These are phyloP conservation scores for Sciurus vulgaris DNA, from an alignment of 2,797 vertebrate genomes.

Conservation along the genomic window DNA sequence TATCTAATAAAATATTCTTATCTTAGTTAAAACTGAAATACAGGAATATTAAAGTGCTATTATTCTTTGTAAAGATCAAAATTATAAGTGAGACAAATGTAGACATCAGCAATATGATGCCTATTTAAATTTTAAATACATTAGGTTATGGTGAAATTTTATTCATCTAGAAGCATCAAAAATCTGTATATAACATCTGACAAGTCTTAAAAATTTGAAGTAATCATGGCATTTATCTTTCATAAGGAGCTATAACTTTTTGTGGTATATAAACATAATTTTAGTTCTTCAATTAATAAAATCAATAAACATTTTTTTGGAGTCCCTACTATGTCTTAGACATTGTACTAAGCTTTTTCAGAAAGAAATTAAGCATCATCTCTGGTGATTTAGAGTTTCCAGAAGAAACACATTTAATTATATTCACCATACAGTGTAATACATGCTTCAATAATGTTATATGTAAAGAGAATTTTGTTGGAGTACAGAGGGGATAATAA, in stretches of 20 bases:
- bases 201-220: not conserved
- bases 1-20: conserved; percentile 51
- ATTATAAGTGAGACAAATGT: not conserved
- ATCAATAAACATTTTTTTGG: not conserved
- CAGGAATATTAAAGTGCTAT: not conserved
- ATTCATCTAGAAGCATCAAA: not conserved
- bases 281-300: not conserved
- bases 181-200: not conserved
- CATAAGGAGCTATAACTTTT: not conserved
- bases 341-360: not conserved
- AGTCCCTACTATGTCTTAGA: not conserved
- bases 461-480: not conserved
- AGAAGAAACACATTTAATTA: not conserved
- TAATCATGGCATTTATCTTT: not conserved
- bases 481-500: not conserved
- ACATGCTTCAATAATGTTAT: not conserved
- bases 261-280: not conserved
- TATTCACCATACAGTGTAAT: not conserved
- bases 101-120: not conserved
- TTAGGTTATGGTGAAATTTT: not conserved
- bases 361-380: not conserved
- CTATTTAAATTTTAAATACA: not conserved
- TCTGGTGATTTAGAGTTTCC: not conserved
- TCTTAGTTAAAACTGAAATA: not conserved
- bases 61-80: not conserved